Percentiles rank a stretch among this genome's conserved stretches.
phyloP scores from a whole-genome alignment of 2,113 vertebrate species.

The Cacatua alba region DNA sequence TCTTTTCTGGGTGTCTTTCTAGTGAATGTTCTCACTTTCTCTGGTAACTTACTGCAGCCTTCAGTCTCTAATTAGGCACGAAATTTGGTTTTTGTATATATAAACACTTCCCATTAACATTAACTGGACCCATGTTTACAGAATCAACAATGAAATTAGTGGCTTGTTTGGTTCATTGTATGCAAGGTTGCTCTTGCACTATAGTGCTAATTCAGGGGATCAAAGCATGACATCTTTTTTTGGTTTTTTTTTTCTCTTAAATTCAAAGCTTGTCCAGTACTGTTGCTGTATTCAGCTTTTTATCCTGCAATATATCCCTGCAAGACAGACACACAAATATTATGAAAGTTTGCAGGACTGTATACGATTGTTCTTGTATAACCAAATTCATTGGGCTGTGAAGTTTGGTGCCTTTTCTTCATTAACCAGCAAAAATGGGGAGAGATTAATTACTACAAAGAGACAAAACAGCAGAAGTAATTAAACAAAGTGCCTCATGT shows the following conservation, averaged over 20 bases:
- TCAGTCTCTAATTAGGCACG: neutral
- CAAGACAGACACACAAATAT: neutral
- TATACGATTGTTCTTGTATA: neutral
- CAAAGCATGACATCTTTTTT: neutral
- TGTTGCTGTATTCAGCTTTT: neutral
- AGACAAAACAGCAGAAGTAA: neutral
- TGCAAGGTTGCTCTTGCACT: neutral
- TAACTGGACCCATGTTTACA: neutral
- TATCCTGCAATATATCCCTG: neutral
- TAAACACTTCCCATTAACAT: neutral
- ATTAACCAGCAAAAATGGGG: neutral
- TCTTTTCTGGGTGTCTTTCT: neutral
- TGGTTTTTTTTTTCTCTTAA: neutral
- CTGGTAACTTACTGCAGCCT: neutral
- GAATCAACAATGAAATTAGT: neutral
- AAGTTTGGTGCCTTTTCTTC: neutral
- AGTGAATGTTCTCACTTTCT: neutral
- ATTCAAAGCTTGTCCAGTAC: neutral
- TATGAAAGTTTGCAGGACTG: neutral
- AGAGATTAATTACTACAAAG: neutral
- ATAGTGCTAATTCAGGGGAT: neutral
- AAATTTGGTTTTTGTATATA: neutral
- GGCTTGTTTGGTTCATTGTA: neutral
- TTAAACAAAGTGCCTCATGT: neutral
- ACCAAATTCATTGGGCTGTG: neutral